Base-by-base conservation (phyloP, 2,888 invertebrate genomes). In the Ectemnius continuus region DNA sequence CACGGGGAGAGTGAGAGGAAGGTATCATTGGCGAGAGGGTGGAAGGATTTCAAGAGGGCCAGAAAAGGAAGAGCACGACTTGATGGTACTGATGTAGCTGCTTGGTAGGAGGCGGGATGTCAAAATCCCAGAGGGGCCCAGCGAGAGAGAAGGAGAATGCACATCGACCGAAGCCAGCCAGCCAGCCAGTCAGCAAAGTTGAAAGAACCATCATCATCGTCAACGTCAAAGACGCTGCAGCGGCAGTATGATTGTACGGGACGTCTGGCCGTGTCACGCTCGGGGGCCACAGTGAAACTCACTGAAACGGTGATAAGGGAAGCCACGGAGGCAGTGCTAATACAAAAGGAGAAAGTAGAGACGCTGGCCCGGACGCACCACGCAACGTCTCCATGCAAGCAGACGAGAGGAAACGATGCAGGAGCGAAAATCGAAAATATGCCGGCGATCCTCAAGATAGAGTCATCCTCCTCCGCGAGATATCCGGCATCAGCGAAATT, bases 121-220 rank as follows among this genome's bases (percentile, higher is more conserved):
- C 73, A 59, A 70, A 36, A 67, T 59, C 52, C 67, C 36, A 36
- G 36, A 8, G 36, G 11, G 36, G 52, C 72, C 60, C 76, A 73
- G 66, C 71, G 68, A 76, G 73, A 62, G 75, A 11, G 36, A 11
- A 36, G 36, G 36, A 11, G 36, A 36, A 11, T 67, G 79, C 76
- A 81, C 36, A 36, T 36, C 36, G 11, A 8, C 36, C 36, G 11
- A 8, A 36, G 36, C 36, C 36, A 36, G 36, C 36, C 8, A 36
- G 8, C 64, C 71, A 36, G 36, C 36, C 8, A 36, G 36, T 61
- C 71, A 58, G 59, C 70, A 57, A 65, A 72, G 75, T 75, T 64
- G 78, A 81, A 81, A 81, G 71, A 64, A 73, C 52, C 79, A 76
- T 23, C 80, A 79, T 79, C 80, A 81, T 81, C 76, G 72, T 81